Conservation (phyloP, 1,140 invertebrate genomes). For the Polyergus mexicanus region DNA sequence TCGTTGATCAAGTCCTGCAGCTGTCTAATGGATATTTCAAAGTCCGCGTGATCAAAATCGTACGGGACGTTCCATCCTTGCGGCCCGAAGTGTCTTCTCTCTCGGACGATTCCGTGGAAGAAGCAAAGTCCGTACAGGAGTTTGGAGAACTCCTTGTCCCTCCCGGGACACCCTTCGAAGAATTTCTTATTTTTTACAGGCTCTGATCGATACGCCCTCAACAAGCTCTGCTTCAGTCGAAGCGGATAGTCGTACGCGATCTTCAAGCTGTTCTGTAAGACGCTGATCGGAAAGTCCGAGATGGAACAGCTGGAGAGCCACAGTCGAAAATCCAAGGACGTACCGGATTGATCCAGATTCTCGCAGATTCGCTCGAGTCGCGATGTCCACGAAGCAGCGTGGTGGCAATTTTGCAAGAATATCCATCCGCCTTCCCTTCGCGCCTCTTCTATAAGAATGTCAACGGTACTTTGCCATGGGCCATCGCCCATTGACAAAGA, state of each 20-base stretch:
- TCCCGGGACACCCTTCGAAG: constrained; percentile 82
- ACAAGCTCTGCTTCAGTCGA: constrained; percentile 88
- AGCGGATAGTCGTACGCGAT: constrained; percentile 90
- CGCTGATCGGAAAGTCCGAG: constrained; percentile 88
- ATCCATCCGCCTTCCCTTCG: constrained; percentile 88
- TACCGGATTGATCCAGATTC: constrained; percentile 86
- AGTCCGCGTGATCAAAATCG: constrained; percentile 91
- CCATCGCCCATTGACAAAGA: constrained; percentile 90
- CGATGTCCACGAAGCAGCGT: constrained; percentile 88
- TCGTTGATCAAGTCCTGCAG: constrained; percentile 87
- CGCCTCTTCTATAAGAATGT: constrained; percentile 88
- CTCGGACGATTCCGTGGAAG: constrained; percentile 90
- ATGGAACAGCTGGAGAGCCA: constrained; percentile 91
- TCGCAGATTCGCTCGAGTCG: constrained; percentile 87
- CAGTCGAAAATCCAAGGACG: constrained; percentile 89
- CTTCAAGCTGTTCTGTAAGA: constrained; percentile 90
- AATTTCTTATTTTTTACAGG: constrained; percentile 85
- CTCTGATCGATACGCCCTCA: constrained; percentile 88
- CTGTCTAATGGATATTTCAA: constrained; percentile 89
- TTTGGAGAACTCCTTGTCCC: constrained; percentile 87
- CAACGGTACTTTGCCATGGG: constrained; percentile 86
- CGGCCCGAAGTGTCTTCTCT: constrained; percentile 89
- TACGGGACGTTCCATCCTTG: constrained; percentile 91
- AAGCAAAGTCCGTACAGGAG: constrained; percentile 90
- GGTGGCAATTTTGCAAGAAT: constrained; percentile 91